Evolutionary conservation across 1,140 invertebrate species (phyloP), one percentile per base, ranked within the genome.

Genomic region (Tetramorium parvispinum): DNA sequence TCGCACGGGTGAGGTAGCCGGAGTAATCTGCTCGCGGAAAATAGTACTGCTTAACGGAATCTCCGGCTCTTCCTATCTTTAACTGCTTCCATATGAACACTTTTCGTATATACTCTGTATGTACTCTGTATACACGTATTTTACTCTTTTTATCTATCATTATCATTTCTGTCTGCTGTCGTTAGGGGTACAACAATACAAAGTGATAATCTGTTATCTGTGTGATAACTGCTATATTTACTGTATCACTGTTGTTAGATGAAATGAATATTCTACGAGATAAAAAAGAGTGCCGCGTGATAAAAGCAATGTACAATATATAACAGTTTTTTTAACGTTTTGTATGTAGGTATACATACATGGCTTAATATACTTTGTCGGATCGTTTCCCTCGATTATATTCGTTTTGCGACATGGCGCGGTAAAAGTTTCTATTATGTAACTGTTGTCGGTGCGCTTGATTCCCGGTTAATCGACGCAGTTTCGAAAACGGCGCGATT

Each of bases 1-100:
- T 78, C 32, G 46, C 21, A 43, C 37, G 24, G 16, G 21, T 40
- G 24, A 70, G 13, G n/a, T 27, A 46, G 37, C n/a, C 32, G 32
- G 24, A 11, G 65, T 51, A 77, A 27, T 51, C 61, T 37, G 78
- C 27, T 27, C 55, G 77, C 43, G 77, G 88, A 89, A 89, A 89
- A 89, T 83, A 59, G 63, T 65, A n/a, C 32, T 27, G 51, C 21
- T 37, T 24, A 3, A 27, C 55, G 71, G 85, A 89, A 82, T 43
- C 83, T 37, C 43, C 51, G 76, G 55, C 21, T 71, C 76, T 49
- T 46, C 10, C 8, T n/a, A 51, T 46, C 16, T 13, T 63, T 49
- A 16, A 16, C 10, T 49, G 0, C 13, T 21, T 27, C 6, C 6
- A 10, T 13, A 40, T 57, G 3, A n/a, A 75, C 3, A 32, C 51